phyloP scores from a whole-genome alignment of 30 jellyfish, hydroid and myxozoan species.

The Hydra vulgaris region DNA sequence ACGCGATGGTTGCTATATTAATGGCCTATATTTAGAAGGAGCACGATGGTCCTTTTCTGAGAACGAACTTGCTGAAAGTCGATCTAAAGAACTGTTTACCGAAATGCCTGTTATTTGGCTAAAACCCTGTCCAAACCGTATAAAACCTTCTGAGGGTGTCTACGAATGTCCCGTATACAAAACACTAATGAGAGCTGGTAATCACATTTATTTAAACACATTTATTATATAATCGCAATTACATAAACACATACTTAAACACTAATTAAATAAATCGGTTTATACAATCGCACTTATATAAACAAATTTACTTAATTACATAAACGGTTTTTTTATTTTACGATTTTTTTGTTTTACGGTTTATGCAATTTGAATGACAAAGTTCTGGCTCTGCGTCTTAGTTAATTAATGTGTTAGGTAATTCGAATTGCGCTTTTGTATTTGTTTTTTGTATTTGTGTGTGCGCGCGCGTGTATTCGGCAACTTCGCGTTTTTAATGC shows the following conservation, averaged over 20 bases:
- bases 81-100: conserved; percentile 64
- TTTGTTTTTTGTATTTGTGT: background rate
- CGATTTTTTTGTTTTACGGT: too few relatives aligned
- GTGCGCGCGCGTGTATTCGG: background rate
- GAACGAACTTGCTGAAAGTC: conserved; percentile 73
- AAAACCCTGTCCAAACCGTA: conserved; percentile 57
- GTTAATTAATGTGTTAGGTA: too few relatives aligned
- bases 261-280: too few relatives aligned
- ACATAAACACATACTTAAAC: too few relatives aligned
- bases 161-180: conserved; percentile 81
- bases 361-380: too few relatives aligned
- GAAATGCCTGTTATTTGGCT: conserved; percentile 82
- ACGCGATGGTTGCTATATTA: conserved; percentile 50
- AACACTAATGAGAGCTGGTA: conserved; percentile 84
- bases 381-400: too few relatives aligned
- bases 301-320: too few relatives aligned
- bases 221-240: too few relatives aligned
- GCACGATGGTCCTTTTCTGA: conserved; percentile 72
- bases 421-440: background rate
- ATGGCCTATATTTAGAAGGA: conserved; percentile 69
- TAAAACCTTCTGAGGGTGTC: conserved; percentile 49
- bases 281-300: too few relatives aligned
- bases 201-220: background rate
- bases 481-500: background rate
- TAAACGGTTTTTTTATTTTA: too few relatives aligned